Percentiles rank a stretch among this genome's conserved stretches.
phyloP scores from a whole-genome alignment of 2,113 vertebrate genomes.

The Cariama cristata region DNA sequence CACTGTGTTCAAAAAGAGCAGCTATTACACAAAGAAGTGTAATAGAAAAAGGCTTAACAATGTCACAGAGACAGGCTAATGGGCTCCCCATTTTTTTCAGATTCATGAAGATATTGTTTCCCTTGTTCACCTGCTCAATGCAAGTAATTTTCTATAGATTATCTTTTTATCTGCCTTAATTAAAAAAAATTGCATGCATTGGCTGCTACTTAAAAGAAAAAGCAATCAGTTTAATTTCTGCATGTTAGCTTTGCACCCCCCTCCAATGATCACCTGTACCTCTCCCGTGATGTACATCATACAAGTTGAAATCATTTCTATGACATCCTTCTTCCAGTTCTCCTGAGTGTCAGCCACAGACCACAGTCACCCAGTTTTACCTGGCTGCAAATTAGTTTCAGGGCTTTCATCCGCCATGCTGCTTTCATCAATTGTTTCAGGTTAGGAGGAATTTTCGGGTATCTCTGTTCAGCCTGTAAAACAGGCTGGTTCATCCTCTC shows the following conservation, averaged over 20 bases:
- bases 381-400: neutral
- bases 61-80: constrained; percentile 24
- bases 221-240: neutral
- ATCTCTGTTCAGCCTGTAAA: neutral
- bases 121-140: neutral
- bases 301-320: neutral
- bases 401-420: neutral
- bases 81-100: neutral
- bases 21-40: constrained; percentile 3
- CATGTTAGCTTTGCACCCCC: neutral
- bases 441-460: neutral
- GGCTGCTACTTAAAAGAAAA: neutral
- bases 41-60: constrained; percentile 5
- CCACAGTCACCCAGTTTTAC: neutral
- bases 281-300: neutral
- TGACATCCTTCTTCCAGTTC: neutral
- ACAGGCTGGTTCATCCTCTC: neutral
- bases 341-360: neutral
- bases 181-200: neutral
- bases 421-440: neutral
- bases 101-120: neutral
- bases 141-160: neutral
- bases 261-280: neutral
- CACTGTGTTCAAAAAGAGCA: constrained; percentile 38
- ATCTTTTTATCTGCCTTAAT: constrained; percentile 13